phyloP scores from a whole-genome alignment of 2,113 vertebrate species.

The Erythrolamprus reginae region DNA sequence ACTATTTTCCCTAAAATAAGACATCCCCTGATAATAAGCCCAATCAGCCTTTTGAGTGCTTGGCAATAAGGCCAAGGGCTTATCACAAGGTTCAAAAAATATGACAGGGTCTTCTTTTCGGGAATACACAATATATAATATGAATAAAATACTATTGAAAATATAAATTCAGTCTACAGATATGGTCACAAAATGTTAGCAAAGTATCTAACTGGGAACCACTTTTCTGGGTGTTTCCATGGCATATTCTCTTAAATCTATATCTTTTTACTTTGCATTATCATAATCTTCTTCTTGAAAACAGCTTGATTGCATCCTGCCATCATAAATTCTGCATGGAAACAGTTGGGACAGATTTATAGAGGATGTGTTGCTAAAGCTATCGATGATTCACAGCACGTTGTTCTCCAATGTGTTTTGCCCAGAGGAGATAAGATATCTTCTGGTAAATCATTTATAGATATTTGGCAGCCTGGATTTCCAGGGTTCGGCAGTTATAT shows the following conservation, averaged over 20 bases:
- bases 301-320: slow-evolving; percentile 47
- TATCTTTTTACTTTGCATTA: slow-evolving; percentile 32
- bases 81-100: no score
- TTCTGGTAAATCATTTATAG: slow-evolving; percentile 63
- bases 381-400: slow-evolving; percentile 58
- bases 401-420: slow-evolving; percentile 57
- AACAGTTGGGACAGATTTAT: slow-evolving; percentile 63
- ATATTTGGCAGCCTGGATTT: slow-evolving; percentile 49
- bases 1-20: no score
- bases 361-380: slow-evolving; percentile 49
- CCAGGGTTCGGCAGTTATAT: slow-evolving; percentile 22
- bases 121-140: no score
- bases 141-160: not conserved
- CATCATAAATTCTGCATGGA: slow-evolving; percentile 56
- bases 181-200: not conserved
- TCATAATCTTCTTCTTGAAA: slow-evolving; percentile 43
- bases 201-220: not conserved
- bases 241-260: slow-evolving; percentile 10
- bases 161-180: not conserved
- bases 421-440: slow-evolving; percentile 55
- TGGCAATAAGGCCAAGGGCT: no score
- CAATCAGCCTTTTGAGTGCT: no score
- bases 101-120: no score
- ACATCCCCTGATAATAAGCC: no score
- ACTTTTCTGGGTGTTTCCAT: not conserved